phyloP scores from a whole-genome alignment of 2,888 invertebrate species.

The Diloba caeruleocephala region DNA sequence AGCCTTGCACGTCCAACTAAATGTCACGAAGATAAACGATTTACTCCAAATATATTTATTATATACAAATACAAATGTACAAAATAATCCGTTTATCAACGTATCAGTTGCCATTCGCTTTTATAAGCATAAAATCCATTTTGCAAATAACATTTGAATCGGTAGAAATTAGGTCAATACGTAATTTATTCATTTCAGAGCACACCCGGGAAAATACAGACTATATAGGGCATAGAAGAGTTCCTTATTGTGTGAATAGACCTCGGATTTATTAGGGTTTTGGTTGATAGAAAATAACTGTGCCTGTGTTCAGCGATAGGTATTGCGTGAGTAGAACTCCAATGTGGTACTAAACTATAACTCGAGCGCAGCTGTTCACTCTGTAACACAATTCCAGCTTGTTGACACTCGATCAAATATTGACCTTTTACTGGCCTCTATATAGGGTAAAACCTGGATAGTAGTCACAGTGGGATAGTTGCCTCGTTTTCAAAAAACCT shows the following conservation, averaged over 20 bases:
- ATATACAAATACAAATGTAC: background rate
- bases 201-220: conserved; percentile 7
- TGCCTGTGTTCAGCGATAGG: too few species aligned
- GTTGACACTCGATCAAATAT: too few species aligned
- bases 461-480: too few species aligned
- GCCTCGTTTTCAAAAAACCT: too few species aligned
- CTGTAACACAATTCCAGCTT: too few species aligned
- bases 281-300: background rate
- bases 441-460: too few species aligned
- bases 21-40: background rate
- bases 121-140: conserved; percentile 17
- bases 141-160: conserved; percentile 25
- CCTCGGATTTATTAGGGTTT: background rate
- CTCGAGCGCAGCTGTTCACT: too few species aligned
- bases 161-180: conserved; percentile 34
- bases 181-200: conserved; percentile 13
- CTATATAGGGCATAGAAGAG: background rate
- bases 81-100: conserved; percentile 6
- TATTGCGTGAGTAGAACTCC: background rate
- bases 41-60: background rate
- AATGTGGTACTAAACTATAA: background rate
- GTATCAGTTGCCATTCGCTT: conserved; percentile 2
- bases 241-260: background rate
- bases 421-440: too few species aligned
- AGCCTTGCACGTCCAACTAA: background rate